Percentiles rank a stretch among this genome's conserved stretches.
phyloP scores from a whole-genome alignment of 2,888 invertebrate species.

The Eupithecia pulchellata region DNA sequence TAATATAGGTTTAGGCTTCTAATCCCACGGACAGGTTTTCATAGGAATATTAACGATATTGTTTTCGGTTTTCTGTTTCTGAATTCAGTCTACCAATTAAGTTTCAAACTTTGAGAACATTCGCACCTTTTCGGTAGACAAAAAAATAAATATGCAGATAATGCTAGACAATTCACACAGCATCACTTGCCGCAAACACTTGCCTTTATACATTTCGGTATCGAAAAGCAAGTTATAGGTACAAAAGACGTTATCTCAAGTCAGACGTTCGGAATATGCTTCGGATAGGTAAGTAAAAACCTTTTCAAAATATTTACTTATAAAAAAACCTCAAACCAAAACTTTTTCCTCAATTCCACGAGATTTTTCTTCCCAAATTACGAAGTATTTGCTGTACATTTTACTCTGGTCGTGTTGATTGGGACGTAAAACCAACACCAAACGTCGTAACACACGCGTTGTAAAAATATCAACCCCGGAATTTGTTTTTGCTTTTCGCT shows the following conservation, averaged over 20 bases:
- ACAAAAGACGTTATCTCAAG: neutral
- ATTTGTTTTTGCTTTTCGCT: neutral
- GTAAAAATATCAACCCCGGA: neutral
- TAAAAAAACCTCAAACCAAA: neutral
- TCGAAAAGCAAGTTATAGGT: too few relatives aligned
- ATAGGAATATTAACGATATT: neutral
- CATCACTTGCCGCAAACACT: too few relatives aligned
- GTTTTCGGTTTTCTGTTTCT: neutral
- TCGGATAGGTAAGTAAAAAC: neutral
- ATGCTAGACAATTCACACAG: too few relatives aligned
- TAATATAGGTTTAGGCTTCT: slow-evolving; percentile 21
- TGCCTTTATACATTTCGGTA: too few relatives aligned
- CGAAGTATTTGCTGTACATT: slow-evolving; percentile 7
- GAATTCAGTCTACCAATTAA: neutral
- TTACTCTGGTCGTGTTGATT: slow-evolving; percentile 52
- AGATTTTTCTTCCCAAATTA: neutral
- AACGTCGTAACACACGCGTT: slow-evolving; percentile 11
- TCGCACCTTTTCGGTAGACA: neutral
- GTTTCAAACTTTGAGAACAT: neutral
- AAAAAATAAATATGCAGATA: too few relatives aligned
- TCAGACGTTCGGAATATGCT: neutral
- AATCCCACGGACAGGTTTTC: slow-evolving; percentile 2
- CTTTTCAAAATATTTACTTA: neutral
- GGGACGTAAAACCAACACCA: slow-evolving; percentile 45
- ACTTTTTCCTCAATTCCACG: neutral